phyloP scores from a whole-genome alignment of 2,797 vertebrate genomes.

The Alosa sapidissima region DNA sequence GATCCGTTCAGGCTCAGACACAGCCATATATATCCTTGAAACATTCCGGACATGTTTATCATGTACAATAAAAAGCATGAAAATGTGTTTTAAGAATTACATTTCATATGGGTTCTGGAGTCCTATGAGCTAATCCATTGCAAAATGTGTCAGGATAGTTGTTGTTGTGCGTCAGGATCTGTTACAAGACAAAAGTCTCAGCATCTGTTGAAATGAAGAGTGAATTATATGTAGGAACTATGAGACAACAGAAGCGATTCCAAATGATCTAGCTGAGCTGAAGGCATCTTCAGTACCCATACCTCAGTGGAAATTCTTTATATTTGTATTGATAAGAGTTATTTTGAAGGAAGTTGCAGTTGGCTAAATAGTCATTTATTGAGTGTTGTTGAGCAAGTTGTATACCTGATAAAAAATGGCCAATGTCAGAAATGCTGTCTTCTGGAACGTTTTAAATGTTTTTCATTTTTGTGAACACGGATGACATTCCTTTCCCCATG shows the following conservation, averaged over 20 bases:
- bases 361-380: not conserved
- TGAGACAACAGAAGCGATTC: not conserved
- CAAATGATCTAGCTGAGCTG: not conserved
- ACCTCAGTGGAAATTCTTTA: not conserved
- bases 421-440: not conserved
- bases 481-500: not conserved
- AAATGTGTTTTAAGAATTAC: not conserved
- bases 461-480: not conserved
- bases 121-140: not conserved
- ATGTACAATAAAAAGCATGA: not conserved
- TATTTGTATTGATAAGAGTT: not conserved
- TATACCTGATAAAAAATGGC: not conserved
- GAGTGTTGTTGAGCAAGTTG: not conserved
- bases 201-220: slow-evolving; percentile 8
- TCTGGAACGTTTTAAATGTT: not conserved
- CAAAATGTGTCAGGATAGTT: not conserved
- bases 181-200: not conserved
- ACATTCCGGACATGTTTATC: not conserved
- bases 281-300: not conserved
- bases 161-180: not conserved
- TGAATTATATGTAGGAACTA: not conserved
- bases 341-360: not conserved
- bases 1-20: not conserved
- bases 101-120: not conserved
- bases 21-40: not conserved